A percentile compares a stretch with the other conserved stretches of the same genome.
These are phyloP conservation scores for Manacus vitellinus DNA, from an alignment of 2,113 vertebrate genomes.

Conservation along the genomic window DNA sequence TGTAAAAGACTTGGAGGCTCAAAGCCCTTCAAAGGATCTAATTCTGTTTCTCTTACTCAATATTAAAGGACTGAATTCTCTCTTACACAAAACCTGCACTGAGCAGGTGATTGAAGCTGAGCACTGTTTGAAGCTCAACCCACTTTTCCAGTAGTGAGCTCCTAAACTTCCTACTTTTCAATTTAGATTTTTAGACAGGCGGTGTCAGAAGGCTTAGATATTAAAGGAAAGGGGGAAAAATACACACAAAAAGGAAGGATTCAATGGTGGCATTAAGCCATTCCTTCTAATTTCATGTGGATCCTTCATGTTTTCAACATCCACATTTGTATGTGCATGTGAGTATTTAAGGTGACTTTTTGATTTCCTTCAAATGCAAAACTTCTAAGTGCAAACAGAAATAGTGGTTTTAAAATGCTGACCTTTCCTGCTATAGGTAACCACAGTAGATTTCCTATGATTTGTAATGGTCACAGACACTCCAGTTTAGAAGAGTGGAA, in stretches of 20 bases:
- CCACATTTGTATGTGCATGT: not conserved
- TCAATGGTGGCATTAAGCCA: not conserved
- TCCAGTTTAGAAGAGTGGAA: not conserved
- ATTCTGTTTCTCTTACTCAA: not conserved
- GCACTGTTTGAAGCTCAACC: not conserved
- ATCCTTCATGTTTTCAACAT: not conserved
- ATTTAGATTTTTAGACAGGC: not conserved
- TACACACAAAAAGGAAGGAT: not conserved
- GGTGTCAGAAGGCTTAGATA: not conserved
- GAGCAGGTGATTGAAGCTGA: not conserved
- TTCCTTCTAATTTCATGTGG: not conserved
- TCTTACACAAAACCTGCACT: not conserved
- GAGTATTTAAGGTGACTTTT: not conserved
- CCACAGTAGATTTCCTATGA: not conserved
- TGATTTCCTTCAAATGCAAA: not conserved
- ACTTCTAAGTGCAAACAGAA: not conserved
- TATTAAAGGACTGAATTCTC: conserved; percentile 7
- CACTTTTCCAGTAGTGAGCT: not conserved
- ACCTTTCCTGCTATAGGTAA: not conserved
- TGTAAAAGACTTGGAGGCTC: not conserved
- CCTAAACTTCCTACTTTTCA: not conserved
- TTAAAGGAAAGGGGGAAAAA: not conserved
- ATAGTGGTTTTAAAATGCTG: not conserved
- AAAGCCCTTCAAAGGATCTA: not conserved
- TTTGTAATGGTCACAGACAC: not conserved